Evolutionary conservation across 2,797 vertebrate species (phyloP), one percentile per base, ranked within the genome.

Genomic region (Xenentodon cancila): DNA sequence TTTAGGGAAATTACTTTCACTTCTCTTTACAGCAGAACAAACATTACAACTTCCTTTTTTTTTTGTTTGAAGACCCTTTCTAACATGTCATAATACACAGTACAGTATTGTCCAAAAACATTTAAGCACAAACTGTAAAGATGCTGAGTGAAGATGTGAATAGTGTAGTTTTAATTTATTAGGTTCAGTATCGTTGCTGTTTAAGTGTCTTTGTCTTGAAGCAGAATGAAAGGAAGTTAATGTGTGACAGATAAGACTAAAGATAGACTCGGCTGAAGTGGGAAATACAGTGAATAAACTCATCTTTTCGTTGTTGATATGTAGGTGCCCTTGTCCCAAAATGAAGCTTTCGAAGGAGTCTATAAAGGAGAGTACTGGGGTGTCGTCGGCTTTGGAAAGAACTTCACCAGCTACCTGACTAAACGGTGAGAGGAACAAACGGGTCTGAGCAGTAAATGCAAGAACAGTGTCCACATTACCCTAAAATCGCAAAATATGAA

Each of bases 291-390:
- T 40, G 13, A 15, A 3, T 11, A 19, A 6, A 7, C 20, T 37
- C 3, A 7, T 44, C 15, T 25, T 0, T 21, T 56, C 52, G 8
- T 47, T 4, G 37, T 4, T 53, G 4, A 1, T 67, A 13, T 30
- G 4, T 11, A 95, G 94, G 91, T 94, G 34, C 71, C 58, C 20
- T 53, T 93, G 70, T 81, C 90, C 11, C 91, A 94, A 8, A 40
- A 73, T 0, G 90, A 93, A 0, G 94, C 94, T 9, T 94, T 94
- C 51, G 57, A 82, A 18, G 93, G 92, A 11, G 68, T 91, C 74
- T 61, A 74, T 53, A 89, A 93, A 0, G 94, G 93, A 20, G 86
- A 93, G 61, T 95, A 93, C 67, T 94, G 94, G 94, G 93, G 88
- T 0, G 59, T 93, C 82, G 84, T 95, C 3, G 91, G 88, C 70